Evolutionary conservation across 1,140 invertebrate genomes (phyloP).

Genomic region (Carposina sasakii): DNA sequence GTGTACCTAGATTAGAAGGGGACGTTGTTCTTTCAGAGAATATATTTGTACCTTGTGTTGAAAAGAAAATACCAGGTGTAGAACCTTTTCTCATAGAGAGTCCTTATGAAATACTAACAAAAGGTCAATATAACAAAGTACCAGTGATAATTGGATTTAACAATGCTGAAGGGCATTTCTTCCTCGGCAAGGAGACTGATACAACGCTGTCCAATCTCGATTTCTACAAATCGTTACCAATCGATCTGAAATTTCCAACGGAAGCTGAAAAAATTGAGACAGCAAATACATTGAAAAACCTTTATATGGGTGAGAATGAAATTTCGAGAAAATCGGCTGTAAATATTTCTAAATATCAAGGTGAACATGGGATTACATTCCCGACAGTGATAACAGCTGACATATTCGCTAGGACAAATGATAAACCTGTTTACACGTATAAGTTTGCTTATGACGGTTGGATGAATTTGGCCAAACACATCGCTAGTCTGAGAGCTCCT

Average conservation of each 20-base stretch:
- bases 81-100: conserved; percentile 40
- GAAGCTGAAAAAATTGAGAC: conserved; percentile 30
- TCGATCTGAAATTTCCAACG: conserved; percentile 38
- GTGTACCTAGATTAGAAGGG: conserved; percentile 40
- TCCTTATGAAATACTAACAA: conserved; percentile 40
- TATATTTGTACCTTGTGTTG: conserved; percentile 54
- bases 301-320: conserved; percentile 36
- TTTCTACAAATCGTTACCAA: conserved; percentile 37
- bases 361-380: conserved; percentile 43
- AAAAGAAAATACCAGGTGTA: conserved; percentile 26
- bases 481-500: conserved; percentile 24
- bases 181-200: conserved; percentile 53
- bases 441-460: conserved; percentile 40
- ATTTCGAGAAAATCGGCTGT: conserved; percentile 30
- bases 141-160: conserved; percentile 52
- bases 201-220: conserved; percentile 41
- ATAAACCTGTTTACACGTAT: conserved; percentile 38
- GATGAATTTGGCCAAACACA: conserved; percentile 42
- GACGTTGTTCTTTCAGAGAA: conserved; percentile 47
- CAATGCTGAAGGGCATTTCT: conserved; percentile 53
- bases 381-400: conserved; percentile 39
- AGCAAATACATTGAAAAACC: conserved; percentile 27
- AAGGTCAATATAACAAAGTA: conserved; percentile 36
- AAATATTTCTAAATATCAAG: conserved; percentile 42
- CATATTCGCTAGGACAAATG: conserved; percentile 30